Conservation (phyloP, 2,797 vertebrate species). For the Eulemur coronatus region DNA sequence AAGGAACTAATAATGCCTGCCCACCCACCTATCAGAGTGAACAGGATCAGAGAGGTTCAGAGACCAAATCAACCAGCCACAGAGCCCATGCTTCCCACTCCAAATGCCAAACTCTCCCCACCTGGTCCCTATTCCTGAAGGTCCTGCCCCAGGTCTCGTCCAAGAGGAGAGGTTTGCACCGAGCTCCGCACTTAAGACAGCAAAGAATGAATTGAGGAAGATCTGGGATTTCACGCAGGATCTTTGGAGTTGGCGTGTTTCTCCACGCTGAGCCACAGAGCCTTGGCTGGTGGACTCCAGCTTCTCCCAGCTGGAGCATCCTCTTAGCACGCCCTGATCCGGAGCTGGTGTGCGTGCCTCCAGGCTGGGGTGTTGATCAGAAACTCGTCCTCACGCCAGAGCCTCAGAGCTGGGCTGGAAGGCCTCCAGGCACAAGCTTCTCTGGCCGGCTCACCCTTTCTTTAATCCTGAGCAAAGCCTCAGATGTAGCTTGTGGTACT, state of each 20-base stretch:
- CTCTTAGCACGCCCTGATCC: fast-evolving
- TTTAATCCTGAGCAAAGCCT: not conserved
- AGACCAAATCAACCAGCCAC: no score
- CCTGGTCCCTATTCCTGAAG: not conserved
- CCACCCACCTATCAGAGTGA: not conserved
- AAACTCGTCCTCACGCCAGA: not conserved
- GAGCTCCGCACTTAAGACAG: not conserved
- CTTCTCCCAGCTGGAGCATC: not conserved
- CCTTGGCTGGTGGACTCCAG: not conserved
- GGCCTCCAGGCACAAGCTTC: not conserved
- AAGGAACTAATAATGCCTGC: not conserved
- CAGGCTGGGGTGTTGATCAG: not conserved
- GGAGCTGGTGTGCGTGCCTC: not conserved
- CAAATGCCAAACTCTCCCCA: no score
- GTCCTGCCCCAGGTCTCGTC: not conserved
- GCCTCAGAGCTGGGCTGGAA: not conserved
- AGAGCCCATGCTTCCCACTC: not conserved
- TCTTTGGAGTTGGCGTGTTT: not conserved
- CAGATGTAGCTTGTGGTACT: not conserved
- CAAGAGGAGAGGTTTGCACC: not conserved
- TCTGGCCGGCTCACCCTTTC: not conserved
- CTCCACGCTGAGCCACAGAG: not conserved
- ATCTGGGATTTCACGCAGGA: not conserved
- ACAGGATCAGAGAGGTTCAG: not conserved
- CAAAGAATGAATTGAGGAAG: not conserved